Evolutionary conservation across 2,888 invertebrate genomes (phyloP), one percentile per base, ranked within the genome.

Genomic region (Eristalinus sepulchralis): DNA sequence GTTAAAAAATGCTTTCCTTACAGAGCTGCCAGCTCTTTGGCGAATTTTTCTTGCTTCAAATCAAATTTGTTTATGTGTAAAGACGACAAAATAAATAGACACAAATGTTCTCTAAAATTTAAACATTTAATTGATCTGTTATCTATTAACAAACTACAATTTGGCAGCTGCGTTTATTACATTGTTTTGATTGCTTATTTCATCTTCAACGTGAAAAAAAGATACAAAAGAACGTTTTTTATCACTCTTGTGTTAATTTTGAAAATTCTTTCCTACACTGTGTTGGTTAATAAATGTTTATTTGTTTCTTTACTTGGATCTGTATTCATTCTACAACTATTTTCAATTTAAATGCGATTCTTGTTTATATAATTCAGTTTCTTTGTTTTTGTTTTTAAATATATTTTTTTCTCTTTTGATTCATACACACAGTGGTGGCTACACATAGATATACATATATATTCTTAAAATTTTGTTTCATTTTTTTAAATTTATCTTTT

Each of bases 281-380:
- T 17, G 8, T 3, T 47, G 47, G 47, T 1, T 47, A 8, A 47
- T 71, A 71, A 47, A 22, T 33, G 31, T 39, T 71, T 64, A 63
- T 62, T 27, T 27, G 2, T 27, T 10, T 62, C 39, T 22, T 59
- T 57, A 33, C 9, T 24, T 70, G 17, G 17, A 1, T 66, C 27
- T 53, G 3, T 53, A 17, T 53, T 66, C 17, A 17, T 64, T 39
- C 33, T 67, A 70, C 22, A 78, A 57, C 22, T 78, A 59, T 59
- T 17, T 31, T 71, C 78, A 64, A 33, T 66, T 71, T 71, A 79
- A 79, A 79, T 79, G 79, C 79, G 59, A 71, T 79, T 62, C 34
- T 17, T 66, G 27, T 60, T 70, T 20, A 79, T 72, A 66, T 71
- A 11, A 27, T 22, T 57, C 47, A 47, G 22, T 27, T 24, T 57